Percentiles rank a stretch among this genome's conserved stretches.
phyloP scores from a whole-genome alignment of 2,888 invertebrate genomes.

The Troides oblongomaculatus region DNA sequence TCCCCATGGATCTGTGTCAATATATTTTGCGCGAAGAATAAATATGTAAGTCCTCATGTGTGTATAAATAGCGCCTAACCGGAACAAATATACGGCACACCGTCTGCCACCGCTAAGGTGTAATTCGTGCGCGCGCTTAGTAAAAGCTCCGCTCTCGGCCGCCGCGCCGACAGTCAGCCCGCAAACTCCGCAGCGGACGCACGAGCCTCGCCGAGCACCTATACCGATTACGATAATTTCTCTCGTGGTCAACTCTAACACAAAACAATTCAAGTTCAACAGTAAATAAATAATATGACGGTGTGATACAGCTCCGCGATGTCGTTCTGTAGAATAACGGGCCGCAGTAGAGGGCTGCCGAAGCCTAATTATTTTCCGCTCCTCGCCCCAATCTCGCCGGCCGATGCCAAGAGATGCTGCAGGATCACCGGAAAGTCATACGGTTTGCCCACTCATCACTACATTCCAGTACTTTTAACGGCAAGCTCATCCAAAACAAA shows the following conservation, averaged over 20 bases:
- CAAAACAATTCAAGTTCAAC: conserved; percentile 33
- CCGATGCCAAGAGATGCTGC: conserved; percentile 89
- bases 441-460: conserved; percentile 86
- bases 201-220: conserved; percentile 51
- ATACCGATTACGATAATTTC: conserved; percentile 41
- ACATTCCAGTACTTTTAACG: conserved; percentile 86
- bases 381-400: conserved; percentile 88
- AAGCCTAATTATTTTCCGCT: conserved; percentile 91
- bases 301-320: conserved; percentile 64
- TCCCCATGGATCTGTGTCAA: conserved; percentile 67
- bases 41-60: conserved; percentile 62
- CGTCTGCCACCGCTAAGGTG: conserved; percentile 72
- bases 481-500: conserved; percentile 72
- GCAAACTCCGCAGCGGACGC: conserved; percentile 56
- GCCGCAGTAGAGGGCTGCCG: conserved; percentile 88
- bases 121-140: conserved; percentile 53
- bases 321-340: conserved; percentile 90
- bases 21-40: conserved; percentile 61
- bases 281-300: conserved; percentile 71
- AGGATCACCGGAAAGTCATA: conserved; percentile 89
- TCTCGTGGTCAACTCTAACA: conserved; percentile 45
- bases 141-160: conserved; percentile 47
- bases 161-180: conserved; percentile 58
- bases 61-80: conserved; percentile 76
- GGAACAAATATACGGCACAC: conserved; percentile 75